Conservation (phyloP, 2,797 vertebrate species). For the Tiaroga cobitis region DNA sequence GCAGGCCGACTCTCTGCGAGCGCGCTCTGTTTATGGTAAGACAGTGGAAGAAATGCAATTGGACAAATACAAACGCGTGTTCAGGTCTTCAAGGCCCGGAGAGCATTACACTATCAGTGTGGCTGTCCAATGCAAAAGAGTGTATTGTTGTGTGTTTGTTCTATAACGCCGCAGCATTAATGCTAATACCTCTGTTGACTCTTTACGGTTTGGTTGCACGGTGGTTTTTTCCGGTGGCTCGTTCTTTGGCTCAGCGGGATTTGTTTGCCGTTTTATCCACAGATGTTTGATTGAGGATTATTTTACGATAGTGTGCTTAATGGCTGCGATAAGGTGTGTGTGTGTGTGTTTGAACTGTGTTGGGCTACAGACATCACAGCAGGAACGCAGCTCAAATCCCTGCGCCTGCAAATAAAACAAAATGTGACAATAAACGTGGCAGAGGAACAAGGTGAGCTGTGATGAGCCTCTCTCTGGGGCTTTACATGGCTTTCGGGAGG, state of each 20-base stretch:
- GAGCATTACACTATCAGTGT: slow-evolving; percentile 9
- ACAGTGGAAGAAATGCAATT: slow-evolving; percentile 80
- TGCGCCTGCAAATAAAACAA: slow-evolving; percentile 82
- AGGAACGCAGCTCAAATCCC: slow-evolving; percentile 77
- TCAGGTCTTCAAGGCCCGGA: slow-evolving; percentile 65
- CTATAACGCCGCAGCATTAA: slow-evolving; percentile 22
- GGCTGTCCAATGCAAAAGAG: background rate
- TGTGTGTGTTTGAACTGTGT: slow-evolving; percentile 61
- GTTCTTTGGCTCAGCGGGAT: slow-evolving; percentile 72
- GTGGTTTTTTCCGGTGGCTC: slow-evolving; percentile 14
- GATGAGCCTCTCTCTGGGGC: slow-evolving; percentile 69
- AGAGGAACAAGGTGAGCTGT: slow-evolving; percentile 82
- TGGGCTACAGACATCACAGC: slow-evolving; percentile 78
- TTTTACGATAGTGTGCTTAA: slow-evolving; percentile 55
- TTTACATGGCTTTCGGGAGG: slow-evolving; percentile 82
- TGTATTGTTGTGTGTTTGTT: slow-evolving; percentile 6
- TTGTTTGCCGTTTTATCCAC: slow-evolving; percentile 71
- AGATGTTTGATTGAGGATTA: slow-evolving; percentile 63
- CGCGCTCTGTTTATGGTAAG: slow-evolving; percentile 62
- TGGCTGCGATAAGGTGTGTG: slow-evolving; percentile 58
- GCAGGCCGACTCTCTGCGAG: background rate
- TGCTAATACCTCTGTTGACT: slow-evolving; percentile 35
- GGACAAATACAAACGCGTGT: slow-evolving; percentile 74
- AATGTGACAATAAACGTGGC: slow-evolving; percentile 80
- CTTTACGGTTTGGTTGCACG: background rate